A percentile compares a stretch with the other conserved stretches of the same genome.
Conservation (phyloP, 1,140 invertebrate species). For the Drosophila albomicans region DNA sequence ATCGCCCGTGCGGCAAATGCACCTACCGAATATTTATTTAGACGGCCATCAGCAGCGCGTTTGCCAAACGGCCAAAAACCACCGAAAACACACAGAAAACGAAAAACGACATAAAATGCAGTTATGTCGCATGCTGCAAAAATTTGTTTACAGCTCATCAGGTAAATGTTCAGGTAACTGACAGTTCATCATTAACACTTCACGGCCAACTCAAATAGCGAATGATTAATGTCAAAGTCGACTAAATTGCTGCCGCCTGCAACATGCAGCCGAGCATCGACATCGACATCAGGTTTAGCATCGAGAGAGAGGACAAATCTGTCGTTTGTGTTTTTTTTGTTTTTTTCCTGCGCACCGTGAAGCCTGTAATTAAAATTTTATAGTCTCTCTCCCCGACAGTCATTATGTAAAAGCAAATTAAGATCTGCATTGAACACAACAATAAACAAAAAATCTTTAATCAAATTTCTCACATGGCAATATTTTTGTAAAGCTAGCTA, state of each 20-base stretch:
- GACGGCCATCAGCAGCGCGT: not conserved
- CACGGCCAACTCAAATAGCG: slow-evolving; percentile 42
- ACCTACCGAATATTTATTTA: slow-evolving; percentile 34
- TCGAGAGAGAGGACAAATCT: not conserved
- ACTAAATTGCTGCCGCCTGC: slow-evolving; percentile 28
- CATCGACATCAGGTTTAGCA: too few relatives aligned
- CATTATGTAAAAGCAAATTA: slow-evolving; percentile 53
- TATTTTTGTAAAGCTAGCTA: slow-evolving; percentile 31
- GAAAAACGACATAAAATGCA: slow-evolving; percentile 23
- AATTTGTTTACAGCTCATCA: slow-evolving; percentile 34
- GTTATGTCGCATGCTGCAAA: slow-evolving; percentile 17
- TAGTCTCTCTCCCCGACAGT: slow-evolving; percentile 1
- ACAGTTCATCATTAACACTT: slow-evolving; percentile 51
- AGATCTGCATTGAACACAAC: slow-evolving; percentile 18
- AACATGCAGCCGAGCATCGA: not conserved
- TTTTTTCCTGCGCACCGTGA: slow-evolving; percentile 20
- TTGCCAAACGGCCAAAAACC: too few relatives aligned
- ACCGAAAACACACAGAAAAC: not conserved
- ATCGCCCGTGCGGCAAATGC: slow-evolving; percentile 43
- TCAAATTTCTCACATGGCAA: slow-evolving; percentile 60
- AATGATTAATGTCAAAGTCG: slow-evolving; percentile 62
- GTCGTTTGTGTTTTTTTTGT: not conserved
- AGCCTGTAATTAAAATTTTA: slow-evolving; percentile 50
- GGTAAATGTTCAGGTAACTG: slow-evolving; percentile 17
- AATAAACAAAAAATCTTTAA: slow-evolving; percentile 43